Evolutionary conservation across 2,888 invertebrate genomes (phyloP).

Genomic region (Macrosiphum euphorbiae): DNA sequence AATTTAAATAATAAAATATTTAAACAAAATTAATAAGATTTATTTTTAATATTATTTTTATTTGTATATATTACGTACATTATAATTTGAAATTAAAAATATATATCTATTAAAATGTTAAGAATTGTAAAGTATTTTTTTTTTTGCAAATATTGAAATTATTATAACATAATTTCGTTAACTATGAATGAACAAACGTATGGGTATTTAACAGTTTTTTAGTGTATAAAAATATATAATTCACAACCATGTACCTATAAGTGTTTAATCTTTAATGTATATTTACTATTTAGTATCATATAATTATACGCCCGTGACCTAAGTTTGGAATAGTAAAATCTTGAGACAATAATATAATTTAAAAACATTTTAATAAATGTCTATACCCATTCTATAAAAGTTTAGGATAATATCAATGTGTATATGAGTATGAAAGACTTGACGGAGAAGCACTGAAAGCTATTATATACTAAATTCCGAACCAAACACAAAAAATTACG

Average conservation of each 20-base stretch:
- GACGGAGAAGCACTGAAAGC: neutral
- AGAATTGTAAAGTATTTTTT: neutral
- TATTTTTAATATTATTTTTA: neutral
- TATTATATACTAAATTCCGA: neutral
- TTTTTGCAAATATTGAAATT: neutral
- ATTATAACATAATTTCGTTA: neutral
- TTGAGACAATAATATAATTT: neutral
- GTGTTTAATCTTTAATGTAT: neutral
- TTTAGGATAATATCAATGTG: neutral
- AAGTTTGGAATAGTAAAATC: neutral
- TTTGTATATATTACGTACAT: neutral
- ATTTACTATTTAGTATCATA: neutral
- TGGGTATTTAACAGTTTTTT: neutral
- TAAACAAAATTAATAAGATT: neutral
- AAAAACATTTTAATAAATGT: neutral
- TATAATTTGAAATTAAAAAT: neutral
- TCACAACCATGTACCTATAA: neutral
- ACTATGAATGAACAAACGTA: neutral
- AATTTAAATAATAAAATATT: neutral
- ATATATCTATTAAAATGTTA: neutral
- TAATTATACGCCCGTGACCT: neutral
- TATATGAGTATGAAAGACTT: neutral
- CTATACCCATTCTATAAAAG: neutral
- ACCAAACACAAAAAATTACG: constrained; percentile 23
- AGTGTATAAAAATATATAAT: neutral